Conservation (phyloP, 2,888 invertebrate species). For the Melanostoma mellinum region DNA sequence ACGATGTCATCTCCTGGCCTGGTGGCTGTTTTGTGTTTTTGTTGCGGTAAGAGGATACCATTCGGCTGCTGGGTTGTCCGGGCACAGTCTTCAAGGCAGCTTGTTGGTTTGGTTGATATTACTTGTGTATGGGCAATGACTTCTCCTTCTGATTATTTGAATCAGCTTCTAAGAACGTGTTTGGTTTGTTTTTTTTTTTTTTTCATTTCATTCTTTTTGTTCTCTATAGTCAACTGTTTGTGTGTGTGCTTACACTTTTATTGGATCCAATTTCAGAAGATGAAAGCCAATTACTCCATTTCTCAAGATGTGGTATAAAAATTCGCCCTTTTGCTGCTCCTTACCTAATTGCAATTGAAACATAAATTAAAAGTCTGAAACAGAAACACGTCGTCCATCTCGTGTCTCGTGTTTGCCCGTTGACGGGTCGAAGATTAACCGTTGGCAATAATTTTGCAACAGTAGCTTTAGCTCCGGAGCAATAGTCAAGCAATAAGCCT, state of each 20-base stretch:
- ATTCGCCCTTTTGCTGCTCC: slow-evolving; percentile 71
- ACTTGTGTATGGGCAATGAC: slow-evolving; percentile 28
- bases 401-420: slow-evolving; percentile 64
- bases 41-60: slow-evolving; percentile 59
- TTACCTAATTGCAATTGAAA: slow-evolving; percentile 81
- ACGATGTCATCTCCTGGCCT: slow-evolving; percentile 29
- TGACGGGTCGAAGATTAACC: slow-evolving; percentile 80
- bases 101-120: neutral
- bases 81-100: neutral
- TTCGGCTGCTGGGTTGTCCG: slow-evolving; percentile 43
- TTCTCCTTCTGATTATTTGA: slow-evolving; percentile 54
- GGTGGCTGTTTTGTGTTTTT: slow-evolving; percentile 45
- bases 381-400: slow-evolving; percentile 68
- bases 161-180: slow-evolving; percentile 48
- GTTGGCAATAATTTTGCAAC: slow-evolving; percentile 78
- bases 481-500: slow-evolving; percentile 61
- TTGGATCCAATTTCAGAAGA: slow-evolving; percentile 70
- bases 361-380: slow-evolving; percentile 81
- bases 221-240: neutral
- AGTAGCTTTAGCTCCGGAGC: slow-evolving; percentile 14
- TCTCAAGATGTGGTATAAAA: slow-evolving; percentile 63
- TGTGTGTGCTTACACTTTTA: slow-evolving; percentile 51
- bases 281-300: slow-evolving; percentile 68
- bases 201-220: slow-evolving; percentile 1
- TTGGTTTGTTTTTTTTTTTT: slow-evolving; percentile 14